phyloP scores from a whole-genome alignment of 2,888 invertebrate species.

The Rhimphoctona megacephalus region DNA sequence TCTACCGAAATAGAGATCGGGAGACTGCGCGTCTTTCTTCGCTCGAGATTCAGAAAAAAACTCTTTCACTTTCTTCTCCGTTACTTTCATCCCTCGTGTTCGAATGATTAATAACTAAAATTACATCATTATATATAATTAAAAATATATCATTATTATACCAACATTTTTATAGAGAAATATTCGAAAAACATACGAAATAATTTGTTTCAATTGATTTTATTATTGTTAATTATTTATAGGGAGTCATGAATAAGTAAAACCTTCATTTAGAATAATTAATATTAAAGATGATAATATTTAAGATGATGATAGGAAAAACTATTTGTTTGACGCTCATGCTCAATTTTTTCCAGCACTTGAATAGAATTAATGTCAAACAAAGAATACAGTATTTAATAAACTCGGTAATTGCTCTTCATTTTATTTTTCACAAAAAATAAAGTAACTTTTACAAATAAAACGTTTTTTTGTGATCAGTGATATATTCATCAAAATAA shows the following conservation, averaged over 20 bases:
- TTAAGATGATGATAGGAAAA: no score
- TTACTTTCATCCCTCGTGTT: background rate
- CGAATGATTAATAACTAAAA: conserved; percentile 12
- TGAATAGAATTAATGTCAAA: background rate
- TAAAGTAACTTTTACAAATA: no score
- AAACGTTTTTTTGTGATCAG: no score
- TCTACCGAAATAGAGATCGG: conserved; percentile 63
- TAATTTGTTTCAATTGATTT: background rate
- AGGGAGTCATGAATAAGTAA: background rate
- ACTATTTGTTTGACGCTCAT: background rate
- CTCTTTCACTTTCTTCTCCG: conserved; percentile 55
- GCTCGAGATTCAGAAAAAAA: conserved; percentile 7
- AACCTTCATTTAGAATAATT: background rate
- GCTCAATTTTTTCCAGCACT: background rate
- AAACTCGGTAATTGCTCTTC: no score
- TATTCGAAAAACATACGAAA: background rate
- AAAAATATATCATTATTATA: background rate
- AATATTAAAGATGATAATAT: no score
- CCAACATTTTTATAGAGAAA: background rate
- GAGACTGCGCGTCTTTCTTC: conserved; percentile 59
- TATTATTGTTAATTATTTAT: background rate
- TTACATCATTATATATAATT: background rate
- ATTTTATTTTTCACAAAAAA: no score
- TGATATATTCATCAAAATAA: no score
- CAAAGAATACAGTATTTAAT: no score